Conservation (phyloP, 1,140 invertebrate species). For the Zelostemma sp. region DNA sequence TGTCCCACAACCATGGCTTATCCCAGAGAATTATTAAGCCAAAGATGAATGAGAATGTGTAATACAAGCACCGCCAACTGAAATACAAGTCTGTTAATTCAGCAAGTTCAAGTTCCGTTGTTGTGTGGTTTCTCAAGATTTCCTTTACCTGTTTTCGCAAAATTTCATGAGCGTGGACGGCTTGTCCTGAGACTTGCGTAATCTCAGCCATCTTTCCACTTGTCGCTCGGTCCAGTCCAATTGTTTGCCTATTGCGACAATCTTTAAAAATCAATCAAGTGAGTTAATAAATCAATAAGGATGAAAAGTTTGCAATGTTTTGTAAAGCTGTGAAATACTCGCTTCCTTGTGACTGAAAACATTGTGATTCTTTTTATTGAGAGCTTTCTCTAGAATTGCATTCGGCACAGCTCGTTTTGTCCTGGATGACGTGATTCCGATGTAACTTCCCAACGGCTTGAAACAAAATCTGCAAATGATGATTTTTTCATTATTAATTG, state of each 20-base stretch:
- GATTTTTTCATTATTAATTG: too few species aligned
- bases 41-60: conserved; percentile 85
- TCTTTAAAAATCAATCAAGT: neutral
- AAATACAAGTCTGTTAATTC: conserved; percentile 42
- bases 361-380: conserved; percentile 74
- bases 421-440: conserved; percentile 84
- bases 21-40: conserved; percentile 89
- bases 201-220: conserved; percentile 91
- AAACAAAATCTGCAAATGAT: conserved; percentile 87
- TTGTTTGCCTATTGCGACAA: conserved; percentile 83
- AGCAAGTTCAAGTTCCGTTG: neutral
- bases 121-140: neutral
- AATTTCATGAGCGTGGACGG: conserved; percentile 93
- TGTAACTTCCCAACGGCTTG: conserved; percentile 79
- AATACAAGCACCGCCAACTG: conserved; percentile 91
- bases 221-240: conserved; percentile 87
- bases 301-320: too few species aligned
- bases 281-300: too few species aligned
- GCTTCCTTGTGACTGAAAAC: too few species aligned
- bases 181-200: conserved; percentile 84
- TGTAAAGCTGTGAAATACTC: too few species aligned
- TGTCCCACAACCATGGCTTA: conserved; percentile 95
- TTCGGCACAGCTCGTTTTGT: conserved; percentile 80
- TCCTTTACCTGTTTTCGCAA: conserved; percentile 84
- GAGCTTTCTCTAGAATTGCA: conserved; percentile 81